Evolutionary conservation across 2,888 invertebrate species (phyloP).

Genomic region (Pollenia griseotomentosa): DNA sequence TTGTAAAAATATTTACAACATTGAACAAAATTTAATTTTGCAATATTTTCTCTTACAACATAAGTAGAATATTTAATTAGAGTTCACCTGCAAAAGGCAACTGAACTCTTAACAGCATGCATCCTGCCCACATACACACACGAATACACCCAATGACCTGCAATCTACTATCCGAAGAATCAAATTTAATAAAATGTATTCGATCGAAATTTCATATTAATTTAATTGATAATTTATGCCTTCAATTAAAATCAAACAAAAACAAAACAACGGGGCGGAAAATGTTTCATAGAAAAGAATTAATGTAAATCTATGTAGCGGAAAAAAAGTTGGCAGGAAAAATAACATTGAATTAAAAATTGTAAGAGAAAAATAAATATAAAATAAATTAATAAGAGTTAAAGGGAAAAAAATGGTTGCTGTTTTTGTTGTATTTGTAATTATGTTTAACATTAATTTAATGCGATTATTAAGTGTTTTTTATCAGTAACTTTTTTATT

Average conservation of each 20-base stretch:
- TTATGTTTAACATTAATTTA: background rate
- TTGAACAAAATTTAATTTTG: slow-evolving; percentile 3
- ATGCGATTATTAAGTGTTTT: slow-evolving; percentile 11
- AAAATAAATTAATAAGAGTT: slow-evolving; percentile 16
- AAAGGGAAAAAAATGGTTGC: background rate
- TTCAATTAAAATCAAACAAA: slow-evolving; percentile 14
- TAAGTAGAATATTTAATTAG: slow-evolving; percentile 28
- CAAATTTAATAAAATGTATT: slow-evolving; percentile 8
- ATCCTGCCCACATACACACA: too few relatives aligned
- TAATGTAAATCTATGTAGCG: too few relatives aligned
- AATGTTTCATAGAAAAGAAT: background rate
- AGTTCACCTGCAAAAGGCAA: slow-evolving; percentile 18
- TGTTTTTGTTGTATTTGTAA: background rate
- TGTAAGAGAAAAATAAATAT: background rate
- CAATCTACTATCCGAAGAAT: background rate
- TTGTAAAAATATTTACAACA: background rate
- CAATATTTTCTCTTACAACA: background rate
- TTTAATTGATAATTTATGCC: slow-evolving; percentile 37
- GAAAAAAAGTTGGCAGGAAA: background rate
- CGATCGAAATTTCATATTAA: slow-evolving; percentile 23
- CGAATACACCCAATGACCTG: slow-evolving; percentile 26
- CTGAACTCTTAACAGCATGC: background rate
- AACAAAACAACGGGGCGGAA: background rate
- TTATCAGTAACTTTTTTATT: background rate
- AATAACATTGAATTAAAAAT: background rate